Conservation (phyloP, 1,140 invertebrate species). For the Eriocheir sinensis region DNA sequence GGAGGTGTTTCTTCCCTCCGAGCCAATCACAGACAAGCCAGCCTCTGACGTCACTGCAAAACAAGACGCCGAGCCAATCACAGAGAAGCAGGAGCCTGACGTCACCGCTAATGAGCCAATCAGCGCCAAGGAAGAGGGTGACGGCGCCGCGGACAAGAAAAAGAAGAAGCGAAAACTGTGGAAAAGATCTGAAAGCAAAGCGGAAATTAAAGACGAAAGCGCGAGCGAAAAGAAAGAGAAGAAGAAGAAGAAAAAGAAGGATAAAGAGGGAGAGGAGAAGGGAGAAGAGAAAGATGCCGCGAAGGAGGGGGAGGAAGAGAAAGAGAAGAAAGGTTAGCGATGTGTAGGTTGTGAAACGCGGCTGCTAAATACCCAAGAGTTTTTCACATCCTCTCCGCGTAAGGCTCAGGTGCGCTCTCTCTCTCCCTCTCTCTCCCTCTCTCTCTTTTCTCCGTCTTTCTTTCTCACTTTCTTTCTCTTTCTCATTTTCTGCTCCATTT, state of each 20-base stretch:
- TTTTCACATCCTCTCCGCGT: no score
- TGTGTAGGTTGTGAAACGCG: not conserved
- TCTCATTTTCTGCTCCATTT: not conserved
- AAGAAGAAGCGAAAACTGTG: not conserved
- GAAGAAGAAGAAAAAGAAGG: constrained; percentile 23
- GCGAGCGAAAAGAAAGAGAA: not conserved
- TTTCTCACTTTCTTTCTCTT: not conserved
- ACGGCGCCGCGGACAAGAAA: not conserved
- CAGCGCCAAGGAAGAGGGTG: not conserved
- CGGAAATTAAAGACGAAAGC: not conserved
- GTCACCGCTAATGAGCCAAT: not conserved
- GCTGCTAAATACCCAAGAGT: not conserved
- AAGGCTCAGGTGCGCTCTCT: no score
- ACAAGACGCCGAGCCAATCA: not conserved
- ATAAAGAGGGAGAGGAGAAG: not conserved
- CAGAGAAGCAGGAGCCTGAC: not conserved
- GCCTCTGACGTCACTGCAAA: not conserved
- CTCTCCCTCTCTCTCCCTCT: not conserved
- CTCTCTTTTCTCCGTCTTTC: no score
- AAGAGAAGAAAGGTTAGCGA: constrained; percentile 39
- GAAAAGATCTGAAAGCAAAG: not conserved
- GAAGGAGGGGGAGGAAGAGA: not conserved
- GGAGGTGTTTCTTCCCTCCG: not conserved
- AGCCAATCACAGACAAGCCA: not conserved
- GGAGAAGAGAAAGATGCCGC: not conserved